A percentile compares a stretch with the other conserved stretches of the same genome.
Evolutionary conservation across 2,113 vertebrate species (phyloP).

Genomic region (Cyanoderma ruficeps): DNA sequence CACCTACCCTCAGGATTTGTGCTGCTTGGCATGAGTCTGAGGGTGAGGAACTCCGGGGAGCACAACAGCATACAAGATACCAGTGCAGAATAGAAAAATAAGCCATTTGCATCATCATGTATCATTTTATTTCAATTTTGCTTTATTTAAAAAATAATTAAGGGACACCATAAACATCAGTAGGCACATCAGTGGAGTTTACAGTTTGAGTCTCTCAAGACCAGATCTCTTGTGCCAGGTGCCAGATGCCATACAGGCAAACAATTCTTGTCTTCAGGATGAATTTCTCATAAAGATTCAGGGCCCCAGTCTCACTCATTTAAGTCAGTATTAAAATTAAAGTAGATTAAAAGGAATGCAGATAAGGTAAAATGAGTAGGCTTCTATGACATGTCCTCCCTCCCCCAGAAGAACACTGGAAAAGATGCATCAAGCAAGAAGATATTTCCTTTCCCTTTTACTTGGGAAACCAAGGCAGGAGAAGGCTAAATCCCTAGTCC

Average conservation of each 20-base stretch:
- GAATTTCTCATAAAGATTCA: background rate
- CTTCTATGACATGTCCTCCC: background rate
- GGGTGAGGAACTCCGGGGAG: background rate
- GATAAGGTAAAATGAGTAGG: background rate
- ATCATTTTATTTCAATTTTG: constrained; percentile 16
- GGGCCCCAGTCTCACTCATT: background rate
- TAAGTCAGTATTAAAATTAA: background rate
- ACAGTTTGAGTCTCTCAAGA: background rate
- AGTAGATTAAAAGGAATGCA: background rate
- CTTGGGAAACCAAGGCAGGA: background rate
- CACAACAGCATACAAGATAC: fast-evolving
- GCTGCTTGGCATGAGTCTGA: background rate
- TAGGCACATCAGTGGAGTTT: background rate
- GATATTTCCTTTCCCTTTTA: background rate
- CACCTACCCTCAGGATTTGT: fast-evolving
- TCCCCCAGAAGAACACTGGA: background rate
- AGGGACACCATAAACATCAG: background rate
- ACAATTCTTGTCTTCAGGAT: background rate
- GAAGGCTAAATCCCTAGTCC: background rate
- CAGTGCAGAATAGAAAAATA: background rate
- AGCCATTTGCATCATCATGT: background rate
- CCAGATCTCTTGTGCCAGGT: background rate
- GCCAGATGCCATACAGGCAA: background rate
- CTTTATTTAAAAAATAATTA: background rate
- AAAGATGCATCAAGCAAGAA: background rate